Percentiles rank a stretch among this genome's conserved stretches.
Conservation (phyloP, 2,888 invertebrate genomes). For the Lasioglossum calceatum region DNA sequence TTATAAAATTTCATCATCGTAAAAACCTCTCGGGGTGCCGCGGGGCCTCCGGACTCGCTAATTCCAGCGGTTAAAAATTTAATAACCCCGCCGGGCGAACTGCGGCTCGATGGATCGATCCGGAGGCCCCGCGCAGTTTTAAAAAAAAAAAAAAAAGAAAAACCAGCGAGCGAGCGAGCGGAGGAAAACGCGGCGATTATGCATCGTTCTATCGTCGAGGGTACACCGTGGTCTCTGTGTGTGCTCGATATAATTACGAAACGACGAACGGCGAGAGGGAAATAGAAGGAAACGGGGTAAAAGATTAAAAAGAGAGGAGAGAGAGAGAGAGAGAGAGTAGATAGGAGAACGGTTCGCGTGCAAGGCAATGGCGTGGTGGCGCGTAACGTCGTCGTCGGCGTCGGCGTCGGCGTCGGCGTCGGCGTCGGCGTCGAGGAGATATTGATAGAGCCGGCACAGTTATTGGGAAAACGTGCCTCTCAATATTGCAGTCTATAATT, state of each 20-base stretch:
- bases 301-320: too few species aligned
- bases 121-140: background rate
- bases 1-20: slow-evolving; percentile 6
- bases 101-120: background rate
- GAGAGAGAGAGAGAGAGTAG: background rate
- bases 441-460: slow-evolving; percentile 73
- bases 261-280: slow-evolving; percentile 1
- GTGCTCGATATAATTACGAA: slow-evolving; percentile 49
- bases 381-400: background rate
- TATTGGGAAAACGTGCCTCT: slow-evolving; percentile 82
- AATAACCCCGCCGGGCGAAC: background rate
- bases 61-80: slow-evolving; percentile 1
- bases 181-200: slow-evolving; percentile 20
- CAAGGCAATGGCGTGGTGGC: slow-evolving; percentile 41
- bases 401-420: background rate
- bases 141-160: background rate
- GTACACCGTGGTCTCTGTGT: slow-evolving; percentile 8
- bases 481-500: slow-evolving; percentile 82
- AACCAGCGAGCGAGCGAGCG: background rate
- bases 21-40: background rate
- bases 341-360: slow-evolving; percentile 13
- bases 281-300: slow-evolving; percentile 10
- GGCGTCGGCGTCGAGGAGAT: slow-evolving; percentile 56
- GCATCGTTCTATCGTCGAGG: slow-evolving; percentile 24
- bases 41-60: background rate